Conservation (phyloP, 1,140 invertebrate genomes). For the Euura saliciscinereae region DNA sequence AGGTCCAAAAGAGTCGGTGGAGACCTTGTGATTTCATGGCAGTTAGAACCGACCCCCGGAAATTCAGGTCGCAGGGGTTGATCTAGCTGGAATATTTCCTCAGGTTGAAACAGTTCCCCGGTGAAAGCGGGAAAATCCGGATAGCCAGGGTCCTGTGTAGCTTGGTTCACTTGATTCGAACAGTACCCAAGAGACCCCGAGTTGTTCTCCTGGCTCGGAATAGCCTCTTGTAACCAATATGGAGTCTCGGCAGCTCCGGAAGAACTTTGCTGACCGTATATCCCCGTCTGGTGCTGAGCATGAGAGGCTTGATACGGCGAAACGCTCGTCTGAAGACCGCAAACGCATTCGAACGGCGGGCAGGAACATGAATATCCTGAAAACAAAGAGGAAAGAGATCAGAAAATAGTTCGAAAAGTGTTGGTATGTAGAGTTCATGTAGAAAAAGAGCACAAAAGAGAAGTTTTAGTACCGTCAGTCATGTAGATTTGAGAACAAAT, state of each 20-base stretch:
- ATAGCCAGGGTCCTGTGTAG: slow-evolving; percentile 49
- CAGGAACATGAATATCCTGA: slow-evolving; percentile 69
- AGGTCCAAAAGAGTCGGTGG: slow-evolving; percentile 74
- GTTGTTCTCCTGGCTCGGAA: slow-evolving; percentile 37
- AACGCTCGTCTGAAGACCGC: slow-evolving; percentile 45
- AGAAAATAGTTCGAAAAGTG: no score
- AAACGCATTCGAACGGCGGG: slow-evolving; percentile 70
- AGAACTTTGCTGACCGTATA: slow-evolving; percentile 39
- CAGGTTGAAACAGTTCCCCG: slow-evolving; percentile 75
- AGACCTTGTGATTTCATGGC: slow-evolving; percentile 62
- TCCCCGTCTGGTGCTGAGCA: slow-evolving; percentile 36
- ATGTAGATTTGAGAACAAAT: no score
- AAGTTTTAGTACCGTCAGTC: no score
- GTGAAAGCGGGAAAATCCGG: slow-evolving; percentile 63
- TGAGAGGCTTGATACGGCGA: slow-evolving; percentile 45
- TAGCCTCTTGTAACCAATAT: slow-evolving; percentile 50
- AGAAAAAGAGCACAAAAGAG: no score
- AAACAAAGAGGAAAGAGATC: slow-evolving; percentile 25
- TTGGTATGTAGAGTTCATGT: no score
- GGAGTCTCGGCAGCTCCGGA: slow-evolving; percentile 32
- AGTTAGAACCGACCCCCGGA: slow-evolving; percentile 34
- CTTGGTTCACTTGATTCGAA: slow-evolving; percentile 32
- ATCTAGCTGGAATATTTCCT: slow-evolving; percentile 79
- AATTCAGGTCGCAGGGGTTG: slow-evolving; percentile 73
- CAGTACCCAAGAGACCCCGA: slow-evolving; percentile 33